These are phyloP conservation scores for Sipunculus nudus DNA, from an alignment of 2,888 invertebrate genomes.

Conservation along the genomic window DNA sequence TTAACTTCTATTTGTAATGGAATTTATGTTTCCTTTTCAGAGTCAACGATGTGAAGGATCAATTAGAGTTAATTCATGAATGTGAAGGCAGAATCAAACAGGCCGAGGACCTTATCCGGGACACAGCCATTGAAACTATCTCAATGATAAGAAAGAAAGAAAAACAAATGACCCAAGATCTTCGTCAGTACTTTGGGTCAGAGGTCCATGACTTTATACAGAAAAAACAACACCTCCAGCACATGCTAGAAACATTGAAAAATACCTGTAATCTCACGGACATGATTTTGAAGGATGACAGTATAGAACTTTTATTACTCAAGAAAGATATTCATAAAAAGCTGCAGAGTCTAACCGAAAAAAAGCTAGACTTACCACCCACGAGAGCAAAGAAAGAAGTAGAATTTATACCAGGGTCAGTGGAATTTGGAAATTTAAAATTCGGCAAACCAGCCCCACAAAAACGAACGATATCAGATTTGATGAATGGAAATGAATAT, in stretches of 20 bases:
- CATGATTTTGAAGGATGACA: conserved; percentile 59
- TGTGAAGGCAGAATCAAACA: conserved; percentile 58
- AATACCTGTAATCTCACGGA: conserved; percentile 58
- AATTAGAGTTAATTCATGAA: conserved; percentile 54
- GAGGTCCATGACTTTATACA: conserved; percentile 53
- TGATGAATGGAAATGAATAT: not conserved
- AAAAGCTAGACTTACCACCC: conserved; percentile 45
- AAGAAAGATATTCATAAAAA: conserved; percentile 62
- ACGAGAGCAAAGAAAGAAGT: conserved; percentile 45
- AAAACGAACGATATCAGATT: not conserved
- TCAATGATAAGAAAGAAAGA: conserved; percentile 49
- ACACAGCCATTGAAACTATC: conserved; percentile 58
- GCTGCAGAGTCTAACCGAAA: conserved; percentile 51
- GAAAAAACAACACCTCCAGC: conserved; percentile 54
- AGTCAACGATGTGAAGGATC: conserved; percentile 45
- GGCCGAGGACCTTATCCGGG: conserved; percentile 59
- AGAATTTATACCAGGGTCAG: conserved; percentile 56
- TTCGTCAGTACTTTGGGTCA: conserved; percentile 54
- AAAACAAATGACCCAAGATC: conserved; percentile 53
- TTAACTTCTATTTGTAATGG: too few species aligned
- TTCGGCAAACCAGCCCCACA: conserved; percentile 3
- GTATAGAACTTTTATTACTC: conserved; percentile 62
- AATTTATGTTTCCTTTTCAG: too few species aligned
- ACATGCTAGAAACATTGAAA: conserved; percentile 55
- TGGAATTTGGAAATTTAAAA: conserved; percentile 49